Conservation (phyloP, 2,797 vertebrate species). For the Tenualosa thibaudeaui region DNA sequence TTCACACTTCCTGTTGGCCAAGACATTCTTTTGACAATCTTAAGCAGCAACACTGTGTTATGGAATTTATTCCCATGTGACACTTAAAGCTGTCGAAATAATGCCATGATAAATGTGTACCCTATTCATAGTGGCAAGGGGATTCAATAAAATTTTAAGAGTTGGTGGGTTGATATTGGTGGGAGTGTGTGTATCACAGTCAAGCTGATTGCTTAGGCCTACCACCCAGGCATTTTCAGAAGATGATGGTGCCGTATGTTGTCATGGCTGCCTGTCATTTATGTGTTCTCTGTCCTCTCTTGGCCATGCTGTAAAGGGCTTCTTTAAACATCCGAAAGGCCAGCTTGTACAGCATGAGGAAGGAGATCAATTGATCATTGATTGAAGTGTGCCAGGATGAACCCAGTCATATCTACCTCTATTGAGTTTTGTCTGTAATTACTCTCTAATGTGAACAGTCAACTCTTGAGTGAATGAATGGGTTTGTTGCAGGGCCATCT, state of each 20-base stretch:
- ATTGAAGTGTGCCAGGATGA: slow-evolving; percentile 27
- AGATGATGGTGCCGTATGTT: neutral
- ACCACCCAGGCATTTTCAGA: neutral
- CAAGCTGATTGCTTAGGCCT: no score
- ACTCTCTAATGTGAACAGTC: neutral
- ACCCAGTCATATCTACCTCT: slow-evolving; percentile 31
- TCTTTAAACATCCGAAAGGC: slow-evolving; percentile 35
- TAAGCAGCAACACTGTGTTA: no score
- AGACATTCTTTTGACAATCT: no score
- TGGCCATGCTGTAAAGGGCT: neutral
- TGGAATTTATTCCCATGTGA: no score
- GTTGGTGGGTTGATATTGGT: no score
- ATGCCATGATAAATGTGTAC: no score
- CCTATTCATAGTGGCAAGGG: no score
- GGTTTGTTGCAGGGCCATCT: neutral
- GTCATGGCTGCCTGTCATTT: neutral
- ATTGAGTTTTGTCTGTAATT: slow-evolving; percentile 26
- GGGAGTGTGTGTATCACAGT: no score
- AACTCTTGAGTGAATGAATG: neutral
- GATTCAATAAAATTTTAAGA: no score
- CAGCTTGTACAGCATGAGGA: slow-evolving; percentile 24
- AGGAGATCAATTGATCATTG: slow-evolving; percentile 38
- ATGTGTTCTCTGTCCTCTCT: neutral
- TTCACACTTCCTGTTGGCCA: no score
- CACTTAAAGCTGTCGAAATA: no score